Evolutionary conservation across 1,140 invertebrate genomes (phyloP).

Genomic region (Reticulitermes speratus): DNA sequence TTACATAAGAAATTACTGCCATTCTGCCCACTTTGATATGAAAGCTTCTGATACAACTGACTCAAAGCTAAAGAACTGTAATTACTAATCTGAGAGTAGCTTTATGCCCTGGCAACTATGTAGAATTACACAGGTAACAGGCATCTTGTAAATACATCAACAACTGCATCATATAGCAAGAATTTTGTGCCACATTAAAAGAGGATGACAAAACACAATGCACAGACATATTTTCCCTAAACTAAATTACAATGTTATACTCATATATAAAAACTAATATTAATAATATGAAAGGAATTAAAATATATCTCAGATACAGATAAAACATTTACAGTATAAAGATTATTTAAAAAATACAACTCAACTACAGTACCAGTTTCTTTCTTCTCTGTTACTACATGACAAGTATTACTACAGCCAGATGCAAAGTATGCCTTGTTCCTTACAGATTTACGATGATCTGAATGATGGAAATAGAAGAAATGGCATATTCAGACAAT

Average conservation of each 20-base stretch:
- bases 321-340: conserved; percentile 20
- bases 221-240: neutral
- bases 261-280: conserved; percentile 20
- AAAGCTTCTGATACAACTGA: neutral
- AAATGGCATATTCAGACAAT: conserved; percentile 6
- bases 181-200: conserved; percentile 8
- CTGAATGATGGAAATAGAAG: conserved; percentile 7
- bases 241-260: neutral
- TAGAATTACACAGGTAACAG: neutral
- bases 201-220: conserved; percentile 2
- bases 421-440: neutral
- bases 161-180: neutral
- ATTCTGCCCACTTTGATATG: neutral
- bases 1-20: neutral
- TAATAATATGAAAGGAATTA: conserved; percentile 3
- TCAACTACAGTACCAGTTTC: neutral
- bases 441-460: neutral
- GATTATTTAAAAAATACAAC: conserved; percentile 18
- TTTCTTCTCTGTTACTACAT: neutral
- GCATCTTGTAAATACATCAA: neutral
- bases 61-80: neutral
- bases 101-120: neutral
- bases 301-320: conserved; percentile 6
- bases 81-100: too few species aligned
- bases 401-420: conserved; percentile 1